Evolutionary conservation across 1,140 invertebrate species (phyloP).

Genomic region (Helicoverpa zea): DNA sequence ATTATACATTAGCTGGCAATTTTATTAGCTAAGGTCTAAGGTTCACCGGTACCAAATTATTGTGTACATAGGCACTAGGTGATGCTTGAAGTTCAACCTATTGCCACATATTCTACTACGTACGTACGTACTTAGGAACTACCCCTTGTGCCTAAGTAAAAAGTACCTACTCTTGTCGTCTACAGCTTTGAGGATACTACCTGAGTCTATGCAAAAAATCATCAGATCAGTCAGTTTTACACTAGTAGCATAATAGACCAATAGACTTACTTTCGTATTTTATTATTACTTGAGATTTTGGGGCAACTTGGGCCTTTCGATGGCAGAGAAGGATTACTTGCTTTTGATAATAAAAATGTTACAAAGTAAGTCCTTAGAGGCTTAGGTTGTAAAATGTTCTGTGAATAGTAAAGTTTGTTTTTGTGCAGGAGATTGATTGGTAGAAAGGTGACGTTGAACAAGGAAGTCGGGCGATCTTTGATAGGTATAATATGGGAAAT

Average conservation of each 20-base stretch:
- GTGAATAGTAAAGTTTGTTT: conserved; percentile 29
- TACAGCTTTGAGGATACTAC: too few relatives aligned
- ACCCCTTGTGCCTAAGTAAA: too few relatives aligned
- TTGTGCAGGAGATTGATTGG: conserved; percentile 25
- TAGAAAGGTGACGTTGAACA: background rate
- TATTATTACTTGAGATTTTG: too few relatives aligned
- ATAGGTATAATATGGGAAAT: background rate
- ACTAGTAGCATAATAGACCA: too few relatives aligned
- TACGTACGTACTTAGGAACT: too few relatives aligned
- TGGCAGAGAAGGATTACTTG: conserved; percentile 27
- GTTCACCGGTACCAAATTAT: conserved; percentile 38
- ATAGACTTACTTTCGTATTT: too few relatives aligned
- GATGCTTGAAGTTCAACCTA: too few relatives aligned
- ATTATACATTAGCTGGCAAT: background rate
- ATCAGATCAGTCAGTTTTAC: too few relatives aligned
- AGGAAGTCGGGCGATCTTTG: background rate
- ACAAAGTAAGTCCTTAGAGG: conserved; percentile 19
- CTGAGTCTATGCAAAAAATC: too few relatives aligned
- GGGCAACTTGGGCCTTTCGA: background rate
- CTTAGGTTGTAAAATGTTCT: conserved; percentile 23
- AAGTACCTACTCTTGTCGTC: too few relatives aligned
- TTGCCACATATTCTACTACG: too few relatives aligned
- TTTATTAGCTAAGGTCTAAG: background rate
- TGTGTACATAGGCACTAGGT: background rate
- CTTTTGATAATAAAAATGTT: conserved; percentile 27